These are phyloP conservation scores for Yponomeuta evonymella DNA, from an alignment of 2,888 invertebrate genomes.

Conservation along the genomic window DNA sequence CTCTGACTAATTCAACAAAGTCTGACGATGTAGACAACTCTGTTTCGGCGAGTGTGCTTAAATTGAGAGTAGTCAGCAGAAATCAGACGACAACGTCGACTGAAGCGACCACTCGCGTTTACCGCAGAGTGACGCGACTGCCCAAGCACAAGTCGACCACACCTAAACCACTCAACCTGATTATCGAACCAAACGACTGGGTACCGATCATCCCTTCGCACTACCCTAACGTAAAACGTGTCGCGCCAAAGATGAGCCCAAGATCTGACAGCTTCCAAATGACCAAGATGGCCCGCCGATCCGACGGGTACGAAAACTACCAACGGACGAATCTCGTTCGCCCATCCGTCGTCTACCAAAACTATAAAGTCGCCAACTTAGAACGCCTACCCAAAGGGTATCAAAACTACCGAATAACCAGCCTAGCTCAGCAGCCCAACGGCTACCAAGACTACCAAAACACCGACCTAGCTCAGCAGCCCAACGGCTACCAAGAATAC, in stretches of 20 bases:
- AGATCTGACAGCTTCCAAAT: not conserved
- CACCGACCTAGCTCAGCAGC: not conserved
- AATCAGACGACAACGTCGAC: slow-evolving; percentile 25
- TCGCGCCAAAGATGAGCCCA: not conserved
- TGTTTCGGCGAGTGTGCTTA: slow-evolving; percentile 10
- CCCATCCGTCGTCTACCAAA: not conserved
- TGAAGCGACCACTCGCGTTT: slow-evolving; percentile 40
- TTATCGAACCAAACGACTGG: slow-evolving; percentile 59
- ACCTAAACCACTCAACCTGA: slow-evolving; percentile 1
- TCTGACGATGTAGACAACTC: slow-evolving; percentile 27
- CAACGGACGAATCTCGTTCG: not conserved
- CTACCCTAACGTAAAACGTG: slow-evolving; percentile 29
- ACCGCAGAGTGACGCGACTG: slow-evolving; percentile 55
- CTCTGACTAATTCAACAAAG: slow-evolving; percentile 33
- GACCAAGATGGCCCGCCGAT: not conserved
- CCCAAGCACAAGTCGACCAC: slow-evolving; percentile 43
- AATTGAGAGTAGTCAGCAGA: slow-evolving; percentile 12
- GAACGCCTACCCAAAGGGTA: too few relatives aligned
- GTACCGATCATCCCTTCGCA: slow-evolving; percentile 63
- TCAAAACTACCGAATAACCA: too few relatives aligned
- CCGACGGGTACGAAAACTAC: not conserved
- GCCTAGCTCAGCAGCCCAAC: not conserved
- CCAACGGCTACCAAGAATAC: too few relatives aligned
- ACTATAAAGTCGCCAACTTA: not conserved
- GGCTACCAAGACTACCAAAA: not conserved